These are phyloP conservation scores for Eremobia ochroleuca DNA, from an alignment of 2,888 invertebrate genomes.

Conservation along the genomic window DNA sequence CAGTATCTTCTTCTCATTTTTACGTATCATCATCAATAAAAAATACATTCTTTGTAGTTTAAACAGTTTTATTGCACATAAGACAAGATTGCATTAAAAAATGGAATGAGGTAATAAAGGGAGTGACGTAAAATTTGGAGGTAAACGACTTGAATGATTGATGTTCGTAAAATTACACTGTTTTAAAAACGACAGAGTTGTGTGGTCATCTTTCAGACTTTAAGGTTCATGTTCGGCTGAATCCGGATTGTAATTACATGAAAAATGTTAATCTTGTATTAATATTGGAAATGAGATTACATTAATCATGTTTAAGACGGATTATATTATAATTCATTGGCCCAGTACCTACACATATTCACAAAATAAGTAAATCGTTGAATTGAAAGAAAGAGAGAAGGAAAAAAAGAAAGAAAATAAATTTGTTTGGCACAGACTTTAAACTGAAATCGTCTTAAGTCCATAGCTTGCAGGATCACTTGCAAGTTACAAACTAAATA, in stretches of 20 bases:
- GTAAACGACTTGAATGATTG: conserved; percentile 88
- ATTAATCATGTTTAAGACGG: conserved; percentile 30
- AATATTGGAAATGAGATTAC: conserved; percentile 48
- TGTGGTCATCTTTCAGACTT: conserved; percentile 69
- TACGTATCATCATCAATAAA: conserved; percentile 42
- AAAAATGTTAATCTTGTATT: conserved; percentile 60
- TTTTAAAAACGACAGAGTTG: conserved; percentile 79
- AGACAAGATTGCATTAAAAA: conserved; percentile 82
- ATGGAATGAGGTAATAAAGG: conserved; percentile 83
- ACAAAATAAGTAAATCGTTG: not conserved
- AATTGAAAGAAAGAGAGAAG: not conserved
- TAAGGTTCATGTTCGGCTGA: conserved; percentile 62
- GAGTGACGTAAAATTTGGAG: conserved; percentile 84
- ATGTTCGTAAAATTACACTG: conserved; percentile 86
- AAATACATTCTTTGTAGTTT: conserved; percentile 51
- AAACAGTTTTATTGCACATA: conserved; percentile 62
- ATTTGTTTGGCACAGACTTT: not conserved
- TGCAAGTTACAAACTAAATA: conserved; percentile 46
- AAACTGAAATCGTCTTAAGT: conserved; percentile 11
- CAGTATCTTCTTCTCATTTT: conserved; percentile 25
- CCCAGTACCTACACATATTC: not conserved
- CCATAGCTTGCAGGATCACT: conserved; percentile 23
- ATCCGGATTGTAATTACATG: conserved; percentile 66
- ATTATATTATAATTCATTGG: conserved; percentile 24
- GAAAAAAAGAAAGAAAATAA: not conserved